These are phyloP conservation scores for Illadopsis cleaveri DNA, from an alignment of 2,113 vertebrate genomes.

Conservation along the genomic window DNA sequence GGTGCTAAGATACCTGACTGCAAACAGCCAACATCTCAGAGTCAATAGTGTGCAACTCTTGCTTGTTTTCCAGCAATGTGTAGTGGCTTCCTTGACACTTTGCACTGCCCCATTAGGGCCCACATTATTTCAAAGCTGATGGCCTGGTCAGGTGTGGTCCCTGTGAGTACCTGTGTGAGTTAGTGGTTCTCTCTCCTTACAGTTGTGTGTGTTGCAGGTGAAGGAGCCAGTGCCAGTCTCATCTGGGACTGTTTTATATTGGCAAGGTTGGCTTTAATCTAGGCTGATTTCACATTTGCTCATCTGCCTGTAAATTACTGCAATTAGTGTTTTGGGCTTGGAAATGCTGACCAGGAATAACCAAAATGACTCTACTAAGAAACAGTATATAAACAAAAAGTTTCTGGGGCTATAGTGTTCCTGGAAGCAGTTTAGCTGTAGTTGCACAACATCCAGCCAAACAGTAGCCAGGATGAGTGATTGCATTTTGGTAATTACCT, in stretches of 20 bases:
- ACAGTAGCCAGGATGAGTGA: neutral
- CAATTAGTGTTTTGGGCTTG: neutral
- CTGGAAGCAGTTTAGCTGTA: neutral
- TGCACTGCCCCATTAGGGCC: rapidly evolving
- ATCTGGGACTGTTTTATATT: neutral
- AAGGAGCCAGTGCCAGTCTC: neutral
- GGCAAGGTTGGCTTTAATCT: neutral
- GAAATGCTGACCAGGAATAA: neutral
- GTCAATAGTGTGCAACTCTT: neutral
- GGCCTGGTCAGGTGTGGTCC: neutral
- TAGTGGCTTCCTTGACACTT: neutral
- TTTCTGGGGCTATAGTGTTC: neutral
- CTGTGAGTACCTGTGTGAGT: neutral
- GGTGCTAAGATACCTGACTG: neutral
- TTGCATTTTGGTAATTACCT: neutral
- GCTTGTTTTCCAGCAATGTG: neutral
- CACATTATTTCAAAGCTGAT: neutral
- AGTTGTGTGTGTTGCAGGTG: neutral
- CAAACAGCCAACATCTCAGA: neutral
- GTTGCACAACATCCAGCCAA: neutral
- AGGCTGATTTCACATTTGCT: neutral
- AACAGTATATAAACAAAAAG: neutral
- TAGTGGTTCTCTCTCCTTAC: neutral
- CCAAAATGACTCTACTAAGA: neutral
- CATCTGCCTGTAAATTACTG: neutral